Conservation (phyloP, 2,113 vertebrate genomes). For the Engystomops pustulosus region DNA sequence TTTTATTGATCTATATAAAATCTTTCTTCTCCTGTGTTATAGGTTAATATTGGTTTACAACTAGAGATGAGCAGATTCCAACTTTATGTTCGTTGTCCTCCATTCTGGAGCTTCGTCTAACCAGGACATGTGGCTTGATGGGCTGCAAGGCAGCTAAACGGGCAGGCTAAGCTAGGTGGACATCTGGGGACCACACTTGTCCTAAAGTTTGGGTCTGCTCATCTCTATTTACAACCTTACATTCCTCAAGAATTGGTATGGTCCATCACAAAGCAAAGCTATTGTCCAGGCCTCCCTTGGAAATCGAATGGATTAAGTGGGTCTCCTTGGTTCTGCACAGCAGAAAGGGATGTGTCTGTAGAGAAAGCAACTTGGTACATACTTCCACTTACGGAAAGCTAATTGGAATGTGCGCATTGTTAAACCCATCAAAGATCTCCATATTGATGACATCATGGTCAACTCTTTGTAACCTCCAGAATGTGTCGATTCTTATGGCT, state of each 20-base stretch:
- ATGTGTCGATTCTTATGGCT: no score
- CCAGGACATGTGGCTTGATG: no score
- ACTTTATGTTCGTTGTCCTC: no score
- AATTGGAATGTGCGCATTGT: not conserved
- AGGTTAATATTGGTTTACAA: not conserved
- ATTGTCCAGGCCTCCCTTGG: not conserved
- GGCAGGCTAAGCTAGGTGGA: no score
- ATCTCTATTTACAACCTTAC: not conserved
- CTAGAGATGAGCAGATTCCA: no score
- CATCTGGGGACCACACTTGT: no score
- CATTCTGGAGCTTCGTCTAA: no score
- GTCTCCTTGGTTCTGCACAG: slow-evolving; percentile 46
- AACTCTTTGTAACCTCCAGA: not conserved
- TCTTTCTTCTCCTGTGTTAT: not conserved
- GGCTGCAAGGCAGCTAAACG: no score
- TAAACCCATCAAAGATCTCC: not conserved
- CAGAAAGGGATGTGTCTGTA: slow-evolving; percentile 6
- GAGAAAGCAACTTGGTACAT: slow-evolving; percentile 10
- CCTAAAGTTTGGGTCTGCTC: no score
- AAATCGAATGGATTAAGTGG: not conserved
- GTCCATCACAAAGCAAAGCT: not conserved
- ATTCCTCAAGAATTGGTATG: not conserved
- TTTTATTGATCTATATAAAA: slow-evolving; percentile 70
- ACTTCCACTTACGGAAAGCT: slow-evolving; percentile 25
- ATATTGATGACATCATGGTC: not conserved